Conservation (phyloP, 92 coral and sea anemone genomes). For the Heliopora coerulea region DNA sequence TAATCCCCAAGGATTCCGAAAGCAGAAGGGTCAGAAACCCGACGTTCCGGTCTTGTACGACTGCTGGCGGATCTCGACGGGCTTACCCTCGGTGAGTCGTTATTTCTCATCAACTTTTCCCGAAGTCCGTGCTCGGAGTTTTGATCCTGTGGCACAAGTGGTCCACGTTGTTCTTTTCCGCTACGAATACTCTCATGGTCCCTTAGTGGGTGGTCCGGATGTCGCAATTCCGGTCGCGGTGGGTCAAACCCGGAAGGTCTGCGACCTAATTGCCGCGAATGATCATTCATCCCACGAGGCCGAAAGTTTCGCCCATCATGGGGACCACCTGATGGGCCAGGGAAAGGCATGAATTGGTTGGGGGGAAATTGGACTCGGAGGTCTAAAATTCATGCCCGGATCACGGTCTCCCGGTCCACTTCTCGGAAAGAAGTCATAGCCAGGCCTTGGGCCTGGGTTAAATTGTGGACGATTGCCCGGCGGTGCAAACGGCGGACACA, state of each 20-base stretch:
- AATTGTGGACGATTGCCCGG: slow-evolving; percentile 30
- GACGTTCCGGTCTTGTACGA: slow-evolving; percentile 16
- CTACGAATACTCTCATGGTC: not conserved
- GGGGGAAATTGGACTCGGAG: slow-evolving; percentile 30
- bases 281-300: slow-evolving; percentile 23
- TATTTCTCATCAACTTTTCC: not conserved
- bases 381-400: slow-evolving; percentile 36
- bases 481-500: not conserved
- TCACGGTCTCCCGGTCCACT: slow-evolving; percentile 35
- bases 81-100: slow-evolving; percentile 9
- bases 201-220: not conserved
- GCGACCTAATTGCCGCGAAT: slow-evolving; percentile 26
- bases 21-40: slow-evolving; percentile 25
- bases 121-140: not conserved
- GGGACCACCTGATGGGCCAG: slow-evolving; percentile 53
- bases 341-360: slow-evolving; percentile 37
- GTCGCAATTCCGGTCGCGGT: slow-evolving; percentile 11
- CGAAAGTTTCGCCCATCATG: slow-evolving; percentile 8
- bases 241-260: slow-evolving; percentile 3
- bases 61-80: slow-evolving; percentile 4
- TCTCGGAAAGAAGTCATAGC: slow-evolving; percentile 35
- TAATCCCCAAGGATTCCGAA: slow-evolving; percentile 37
- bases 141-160: not conserved
- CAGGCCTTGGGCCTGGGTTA: slow-evolving; percentile 26
- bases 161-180: slow-evolving; percentile 16